A percentile compares a stretch with the other conserved stretches of the same genome.
Conservation (phyloP, 2,113 vertebrate genomes). For the Apodemus speciosus region DNA sequence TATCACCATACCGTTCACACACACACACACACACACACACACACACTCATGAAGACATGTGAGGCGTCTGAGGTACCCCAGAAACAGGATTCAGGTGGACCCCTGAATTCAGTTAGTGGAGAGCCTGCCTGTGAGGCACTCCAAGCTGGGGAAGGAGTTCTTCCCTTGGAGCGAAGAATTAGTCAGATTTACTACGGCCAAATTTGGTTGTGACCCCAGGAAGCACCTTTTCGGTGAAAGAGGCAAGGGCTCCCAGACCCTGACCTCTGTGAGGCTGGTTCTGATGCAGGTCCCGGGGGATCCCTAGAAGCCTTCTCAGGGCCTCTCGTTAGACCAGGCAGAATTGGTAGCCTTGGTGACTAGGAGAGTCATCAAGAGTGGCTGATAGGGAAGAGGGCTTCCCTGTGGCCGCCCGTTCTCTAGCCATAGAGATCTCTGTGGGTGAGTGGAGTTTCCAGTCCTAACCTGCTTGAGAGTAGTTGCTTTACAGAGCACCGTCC, state of each 20-base stretch:
- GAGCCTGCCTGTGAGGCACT: not conserved
- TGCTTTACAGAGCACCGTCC: not conserved
- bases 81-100: not conserved
- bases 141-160: not conserved
- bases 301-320: not conserved
- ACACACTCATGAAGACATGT: not conserved
- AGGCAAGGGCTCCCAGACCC: not conserved
- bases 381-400: constrained; percentile 9
- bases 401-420: not conserved
- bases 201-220: constrained; percentile 50
- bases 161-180: not conserved
- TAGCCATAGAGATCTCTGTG: not conserved
- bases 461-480: not conserved
- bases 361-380: not conserved
- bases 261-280: not conserved
- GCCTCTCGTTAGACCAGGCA: not conserved
- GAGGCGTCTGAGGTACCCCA: not conserved
- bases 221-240: constrained; percentile 1
- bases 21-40: not conserved
- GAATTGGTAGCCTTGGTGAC: not conserved
- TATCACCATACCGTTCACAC: not conserved
- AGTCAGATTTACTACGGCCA: constrained; percentile 7
- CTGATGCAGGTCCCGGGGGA: not conserved
- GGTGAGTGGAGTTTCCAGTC: not conserved
- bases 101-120: not conserved